Evolutionary conservation across 2,888 invertebrate genomes (phyloP).

Genomic region (Calameuta idolon): DNA sequence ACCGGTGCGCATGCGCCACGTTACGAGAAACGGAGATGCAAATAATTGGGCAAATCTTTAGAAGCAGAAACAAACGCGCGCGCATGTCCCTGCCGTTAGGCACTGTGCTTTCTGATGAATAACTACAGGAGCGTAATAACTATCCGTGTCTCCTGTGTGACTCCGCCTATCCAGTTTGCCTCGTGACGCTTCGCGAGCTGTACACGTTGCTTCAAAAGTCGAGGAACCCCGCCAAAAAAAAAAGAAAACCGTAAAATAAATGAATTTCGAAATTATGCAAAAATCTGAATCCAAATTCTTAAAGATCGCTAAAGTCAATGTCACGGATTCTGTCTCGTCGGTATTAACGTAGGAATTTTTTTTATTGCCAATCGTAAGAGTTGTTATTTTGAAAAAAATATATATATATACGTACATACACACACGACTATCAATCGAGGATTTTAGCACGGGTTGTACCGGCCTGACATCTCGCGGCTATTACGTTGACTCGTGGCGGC

Average conservation of each 20-base stretch:
- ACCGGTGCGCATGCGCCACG: not conserved
- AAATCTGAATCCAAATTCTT: not conserved
- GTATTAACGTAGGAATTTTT: not conserved
- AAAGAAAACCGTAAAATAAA: not conserved
- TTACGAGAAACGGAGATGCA: not conserved
- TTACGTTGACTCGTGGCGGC: slow-evolving; percentile 59
- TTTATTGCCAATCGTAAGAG: fast-evolving
- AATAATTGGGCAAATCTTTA: not conserved
- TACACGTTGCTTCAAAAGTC: slow-evolving; percentile 42
- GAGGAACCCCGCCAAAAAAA: not conserved
- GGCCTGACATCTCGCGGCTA: slow-evolving; percentile 59
- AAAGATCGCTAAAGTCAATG: fast-evolving
- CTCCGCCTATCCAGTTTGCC: slow-evolving; percentile 55
- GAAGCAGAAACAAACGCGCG: not conserved
- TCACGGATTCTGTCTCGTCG: not conserved
- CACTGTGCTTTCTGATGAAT: slow-evolving; percentile 43
- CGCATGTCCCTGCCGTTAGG: not conserved
- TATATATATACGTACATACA: too few relatives aligned
- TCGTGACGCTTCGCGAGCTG: slow-evolving; percentile 42
- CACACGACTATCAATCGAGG: not conserved
- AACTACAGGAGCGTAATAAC: slow-evolving; percentile 42
- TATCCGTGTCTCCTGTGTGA: slow-evolving; percentile 39
- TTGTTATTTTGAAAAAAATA: slow-evolving; percentile 21
- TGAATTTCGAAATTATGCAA: not conserved
- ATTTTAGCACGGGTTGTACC: slow-evolving; percentile 52